Evolutionary conservation across 2,113 vertebrate species (phyloP), one percentile per base, ranked within the genome.

Genomic region (Agapornis roseicollis): DNA sequence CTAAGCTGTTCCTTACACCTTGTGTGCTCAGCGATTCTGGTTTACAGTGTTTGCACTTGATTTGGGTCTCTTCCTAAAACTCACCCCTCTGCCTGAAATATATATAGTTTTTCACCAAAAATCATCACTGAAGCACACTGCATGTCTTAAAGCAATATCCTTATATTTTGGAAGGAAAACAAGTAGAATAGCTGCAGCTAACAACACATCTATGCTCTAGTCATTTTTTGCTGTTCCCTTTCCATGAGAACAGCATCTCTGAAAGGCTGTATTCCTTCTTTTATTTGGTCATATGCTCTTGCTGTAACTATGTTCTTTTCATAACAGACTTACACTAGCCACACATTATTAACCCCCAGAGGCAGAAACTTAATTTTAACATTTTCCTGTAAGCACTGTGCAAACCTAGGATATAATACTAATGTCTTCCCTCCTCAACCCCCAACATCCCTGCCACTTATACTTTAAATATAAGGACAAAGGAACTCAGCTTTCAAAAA

Each of bases 221-320:
- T 31, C 39, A 2, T 49, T n/a, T 78, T 82, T 56, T 69, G 74
- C 47, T 19, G 64, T 83, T 74, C 70, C 58, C 52, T 42, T 37
- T 89, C 84, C 81, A 58, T 77, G 85, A 46, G 85, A 97, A 93
- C 63, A 80, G 87, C 89, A 92, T 84, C 80, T 93, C 76, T 0
- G 0, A 89, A 80, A 83, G 61, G 52, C 65, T 89, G 65, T 61
- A 93, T 78, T 96, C 80, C 47, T 89, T 81, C 90, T 93, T 86
- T 92, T 85, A 91, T 93, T 93, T 95, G 92, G 73, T 80, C 73
- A 86, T 61, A 78, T 84, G 85, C 82, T 96, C 58, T 78, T 7
- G 0, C 85, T 86, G 86, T 90, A 96, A 94, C 88, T 96, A 89
- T 96, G 92, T 68, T 92, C 72, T 91, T 90, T 90, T 88, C 77